Conservation (phyloP, 2,797 vertebrate species). For the Pseudochirops corinnae region DNA sequence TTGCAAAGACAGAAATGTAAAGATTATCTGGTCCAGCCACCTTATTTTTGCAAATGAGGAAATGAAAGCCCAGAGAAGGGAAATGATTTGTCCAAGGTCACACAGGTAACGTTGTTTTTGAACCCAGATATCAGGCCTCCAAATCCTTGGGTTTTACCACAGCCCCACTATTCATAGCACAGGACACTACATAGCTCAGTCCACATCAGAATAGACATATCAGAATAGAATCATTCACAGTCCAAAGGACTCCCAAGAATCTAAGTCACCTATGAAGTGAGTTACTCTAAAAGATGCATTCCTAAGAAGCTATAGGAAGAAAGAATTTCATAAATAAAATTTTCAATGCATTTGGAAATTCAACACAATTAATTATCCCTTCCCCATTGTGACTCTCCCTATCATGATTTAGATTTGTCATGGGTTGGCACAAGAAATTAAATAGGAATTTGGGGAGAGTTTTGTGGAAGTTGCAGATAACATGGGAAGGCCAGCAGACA, state of each 20-base stretch:
- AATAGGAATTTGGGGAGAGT: background rate
- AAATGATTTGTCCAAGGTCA: background rate
- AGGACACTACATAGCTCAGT: background rate
- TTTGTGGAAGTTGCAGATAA: background rate
- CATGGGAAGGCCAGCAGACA: too few species aligned
- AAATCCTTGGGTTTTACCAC: background rate
- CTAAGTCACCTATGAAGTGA: background rate
- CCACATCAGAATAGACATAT: background rate
- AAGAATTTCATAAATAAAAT: background rate
- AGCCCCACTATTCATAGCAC: background rate
- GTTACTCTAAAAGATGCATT: background rate
- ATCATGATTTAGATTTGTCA: background rate
- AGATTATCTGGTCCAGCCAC: background rate
- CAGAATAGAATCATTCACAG: background rate
- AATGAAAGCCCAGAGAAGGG: background rate
- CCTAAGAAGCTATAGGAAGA: background rate
- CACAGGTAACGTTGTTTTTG: background rate
- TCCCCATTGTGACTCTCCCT: background rate
- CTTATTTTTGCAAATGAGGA: background rate
- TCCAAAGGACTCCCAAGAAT: background rate
- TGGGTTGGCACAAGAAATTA: background rate
- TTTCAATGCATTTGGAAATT: background rate
- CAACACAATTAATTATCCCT: background rate
- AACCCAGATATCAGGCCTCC: background rate
- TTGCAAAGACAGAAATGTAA: background rate